A percentile compares a stretch with the other conserved stretches of the same genome.
phyloP scores from a whole-genome alignment of 37 sponge, comb jelly and placozoan genomes.

The Mnemiopsis leidyi region DNA sequence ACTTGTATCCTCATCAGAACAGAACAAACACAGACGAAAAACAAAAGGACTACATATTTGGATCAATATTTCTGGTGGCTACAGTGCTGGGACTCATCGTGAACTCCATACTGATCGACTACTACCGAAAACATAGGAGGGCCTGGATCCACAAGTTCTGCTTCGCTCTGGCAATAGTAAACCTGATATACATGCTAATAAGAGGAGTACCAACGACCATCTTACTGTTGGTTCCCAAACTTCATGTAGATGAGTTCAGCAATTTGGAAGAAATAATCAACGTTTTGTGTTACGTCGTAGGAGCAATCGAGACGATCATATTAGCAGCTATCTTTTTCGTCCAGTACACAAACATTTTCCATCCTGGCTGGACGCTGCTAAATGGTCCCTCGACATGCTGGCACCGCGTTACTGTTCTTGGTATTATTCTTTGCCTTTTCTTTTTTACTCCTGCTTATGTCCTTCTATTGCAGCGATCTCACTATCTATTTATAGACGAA shows the following conservation, averaged over 20 bases:
- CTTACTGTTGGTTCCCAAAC: not conserved
- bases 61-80: not conserved
- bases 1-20: too few species aligned
- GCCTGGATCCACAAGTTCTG: not conserved
- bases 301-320: not conserved
- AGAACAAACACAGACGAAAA: too few species aligned
- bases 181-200: not conserved
- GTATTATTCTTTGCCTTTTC: not conserved
- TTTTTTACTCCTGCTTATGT: not conserved
- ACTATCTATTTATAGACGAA: not conserved
- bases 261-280: not conserved
- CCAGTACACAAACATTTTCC: not conserved
- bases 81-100: not conserved
- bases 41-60: not conserved
- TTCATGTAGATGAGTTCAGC: not conserved
- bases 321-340: not conserved
- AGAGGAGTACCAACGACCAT: not conserved
- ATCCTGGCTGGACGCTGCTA: not conserved
- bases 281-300: not conserved
- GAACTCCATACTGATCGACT: not conserved
- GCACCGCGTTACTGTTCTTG: not conserved
- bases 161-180: not conserved
- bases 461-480: not conserved
- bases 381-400: not conserved
- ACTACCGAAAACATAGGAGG: not conserved